Evolutionary conservation across 2,797 vertebrate species (phyloP).

Genomic region (Enteromius treurensis): DNA sequence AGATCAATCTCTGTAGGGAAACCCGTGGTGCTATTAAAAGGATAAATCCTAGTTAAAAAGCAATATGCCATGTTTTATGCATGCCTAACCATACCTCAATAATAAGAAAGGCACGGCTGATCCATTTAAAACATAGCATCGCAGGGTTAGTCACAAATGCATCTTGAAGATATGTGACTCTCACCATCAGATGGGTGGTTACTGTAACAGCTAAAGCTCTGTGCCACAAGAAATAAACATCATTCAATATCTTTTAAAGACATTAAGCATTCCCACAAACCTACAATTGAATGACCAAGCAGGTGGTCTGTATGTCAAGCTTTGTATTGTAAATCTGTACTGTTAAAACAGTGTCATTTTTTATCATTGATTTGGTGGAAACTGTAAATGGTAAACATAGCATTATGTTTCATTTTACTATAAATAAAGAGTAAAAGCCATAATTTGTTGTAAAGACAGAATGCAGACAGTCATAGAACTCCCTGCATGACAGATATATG

Average conservation of each 20-base stretch:
- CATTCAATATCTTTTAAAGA: neutral
- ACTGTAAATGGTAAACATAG: neutral
- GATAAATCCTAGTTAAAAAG: constrained; percentile 7
- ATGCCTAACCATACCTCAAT: neutral
- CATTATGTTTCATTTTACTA: neutral
- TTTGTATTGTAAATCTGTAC: neutral
- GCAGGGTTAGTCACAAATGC: neutral
- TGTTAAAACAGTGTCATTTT: neutral
- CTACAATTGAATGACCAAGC: neutral
- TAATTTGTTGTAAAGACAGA: neutral
- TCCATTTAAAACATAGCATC: neutral
- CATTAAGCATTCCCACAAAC: neutral
- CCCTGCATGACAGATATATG: too few relatives aligned
- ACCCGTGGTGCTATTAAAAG: neutral
- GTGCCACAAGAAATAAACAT: neutral
- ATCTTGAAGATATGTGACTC: neutral
- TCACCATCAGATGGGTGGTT: neutral
- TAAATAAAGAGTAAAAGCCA: neutral
- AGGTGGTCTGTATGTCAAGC: neutral
- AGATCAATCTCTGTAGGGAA: neutral
- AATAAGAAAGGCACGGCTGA: neutral
- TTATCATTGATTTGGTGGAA: neutral
- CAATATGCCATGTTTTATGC: neutral
- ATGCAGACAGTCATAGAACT: neutral
- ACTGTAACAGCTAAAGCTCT: neutral